Base-by-base conservation (phyloP, 2,888 invertebrate species). In the Dinocampus coccinellae region DNA sequence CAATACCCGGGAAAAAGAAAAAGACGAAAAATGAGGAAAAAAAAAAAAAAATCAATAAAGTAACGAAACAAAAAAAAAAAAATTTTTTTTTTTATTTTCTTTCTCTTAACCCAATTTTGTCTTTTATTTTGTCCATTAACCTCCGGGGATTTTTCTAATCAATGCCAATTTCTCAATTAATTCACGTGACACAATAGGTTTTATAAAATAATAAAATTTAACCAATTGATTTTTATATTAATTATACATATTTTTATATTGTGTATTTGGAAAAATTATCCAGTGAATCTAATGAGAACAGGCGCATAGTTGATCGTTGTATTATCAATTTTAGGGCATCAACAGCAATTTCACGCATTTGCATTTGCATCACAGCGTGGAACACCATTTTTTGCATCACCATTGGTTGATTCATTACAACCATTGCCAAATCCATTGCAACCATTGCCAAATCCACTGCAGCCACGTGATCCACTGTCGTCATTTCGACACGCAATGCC, bases 261-360 rank as follows among this genome's bases (percentile, higher is more conserved):
- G 39, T n/a, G 11, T 20, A 61, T 3, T 29, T 9, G 3, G 10
- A 13, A 10, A 20, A 4, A 33, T 55, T 57, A 34, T 11, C 3
- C 26, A 11, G 26, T 9, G 36, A n/a, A 39, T 70, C 16, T 47
- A 16, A 47, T 89, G 89, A 81, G 86, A 91, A 89, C 91, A 87
- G 87, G 87, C 85, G 85, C 86, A 86, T 85, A 86, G 86, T 87
- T 87, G 87, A 87, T 87, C 84, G 86, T 89, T 95, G 95, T 95
- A 93, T 91, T 95, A 89, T 94, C 94, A 89, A 92, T 95, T 92
- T 90, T 94, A 97, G 97, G 97, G 90, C 97, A 97, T 90, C 97
- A 97, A 90, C 96, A 97, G 89, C 96, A 96, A 90, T 96, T 97
- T 89, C 96, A 97, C 90, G 90, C 90, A 69, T 90, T 91, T 79